These are phyloP conservation scores for Puma concolor DNA, from an alignment of 2,113 vertebrate genomes.

Conservation along the genomic window DNA sequence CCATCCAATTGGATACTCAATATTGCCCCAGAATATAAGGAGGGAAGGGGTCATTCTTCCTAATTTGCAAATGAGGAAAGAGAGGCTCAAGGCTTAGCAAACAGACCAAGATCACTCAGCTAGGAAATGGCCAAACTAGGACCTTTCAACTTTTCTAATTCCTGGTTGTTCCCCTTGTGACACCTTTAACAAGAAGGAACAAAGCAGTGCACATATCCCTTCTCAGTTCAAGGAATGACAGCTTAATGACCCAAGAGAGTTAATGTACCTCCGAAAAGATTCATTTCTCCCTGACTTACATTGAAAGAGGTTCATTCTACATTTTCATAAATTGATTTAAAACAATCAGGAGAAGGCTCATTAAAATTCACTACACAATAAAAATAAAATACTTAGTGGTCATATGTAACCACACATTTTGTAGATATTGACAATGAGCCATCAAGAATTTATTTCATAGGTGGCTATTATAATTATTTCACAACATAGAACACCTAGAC, in stretches of 20 bases:
- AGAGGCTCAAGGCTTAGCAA: background rate
- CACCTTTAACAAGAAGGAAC: background rate
- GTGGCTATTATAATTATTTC: slow-evolving; percentile 24
- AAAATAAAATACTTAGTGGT: slow-evolving; percentile 33
- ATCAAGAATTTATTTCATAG: background rate
- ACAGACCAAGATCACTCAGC: background rate
- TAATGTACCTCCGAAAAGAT: background rate
- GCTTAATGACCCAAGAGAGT: background rate
- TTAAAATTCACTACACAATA: background rate
- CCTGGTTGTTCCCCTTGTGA: background rate
- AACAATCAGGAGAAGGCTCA: background rate
- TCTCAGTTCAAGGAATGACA: background rate
- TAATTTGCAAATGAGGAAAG: background rate
- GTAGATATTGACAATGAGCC: background rate
- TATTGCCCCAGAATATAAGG: background rate
- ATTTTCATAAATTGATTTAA: slow-evolving; percentile 4
- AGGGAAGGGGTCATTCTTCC: background rate
- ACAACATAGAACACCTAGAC: background rate
- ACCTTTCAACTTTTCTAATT: background rate
- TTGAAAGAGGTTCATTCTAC: background rate
- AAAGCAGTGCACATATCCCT: background rate
- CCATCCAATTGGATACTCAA: background rate
- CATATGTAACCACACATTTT: background rate
- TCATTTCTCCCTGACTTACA: background rate
- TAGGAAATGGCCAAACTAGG: background rate